These are phyloP conservation scores for Allacma fusca DNA, from an alignment of 2,888 invertebrate genomes.

Conservation along the genomic window DNA sequence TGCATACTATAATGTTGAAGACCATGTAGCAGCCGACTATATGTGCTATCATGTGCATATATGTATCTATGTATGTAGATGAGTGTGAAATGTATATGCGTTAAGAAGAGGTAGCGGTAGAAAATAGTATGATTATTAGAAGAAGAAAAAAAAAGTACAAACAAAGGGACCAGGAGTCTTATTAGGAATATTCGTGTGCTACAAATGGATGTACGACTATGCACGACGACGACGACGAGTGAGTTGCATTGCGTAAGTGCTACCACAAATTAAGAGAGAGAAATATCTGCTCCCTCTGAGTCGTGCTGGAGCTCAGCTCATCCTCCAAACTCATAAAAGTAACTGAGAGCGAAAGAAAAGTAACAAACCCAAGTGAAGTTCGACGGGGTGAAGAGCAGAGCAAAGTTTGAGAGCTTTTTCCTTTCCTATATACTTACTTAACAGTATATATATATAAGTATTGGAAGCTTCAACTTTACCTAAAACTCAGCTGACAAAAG, in stretches of 20 bases:
- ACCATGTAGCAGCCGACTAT: neutral
- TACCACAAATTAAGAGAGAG: too few species aligned
- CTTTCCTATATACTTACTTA: too few species aligned
- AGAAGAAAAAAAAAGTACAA: too few species aligned
- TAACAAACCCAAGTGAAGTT: slow-evolving; percentile 14
- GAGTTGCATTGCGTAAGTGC: neutral
- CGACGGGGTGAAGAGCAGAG: neutral
- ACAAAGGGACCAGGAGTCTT: too few species aligned
- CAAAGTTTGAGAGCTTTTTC: neutral
- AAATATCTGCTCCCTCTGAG: neutral
- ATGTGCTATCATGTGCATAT: neutral
- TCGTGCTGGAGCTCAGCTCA: neutral
- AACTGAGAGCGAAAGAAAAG: slow-evolving; percentile 5
- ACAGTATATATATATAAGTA: too few species aligned
- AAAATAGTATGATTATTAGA: too few species aligned
- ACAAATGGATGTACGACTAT: too few species aligned
- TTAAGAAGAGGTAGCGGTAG: too few species aligned
- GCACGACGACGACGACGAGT: too few species aligned
- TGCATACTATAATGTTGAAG: neutral
- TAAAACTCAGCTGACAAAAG: too few species aligned
- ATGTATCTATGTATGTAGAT: neutral
- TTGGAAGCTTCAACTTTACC: neutral
- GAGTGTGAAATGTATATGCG: too few species aligned
- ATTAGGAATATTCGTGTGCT: too few species aligned
- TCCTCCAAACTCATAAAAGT: slow-evolving; percentile 1